Evolutionary conservation across 2,113 vertebrate genomes (phyloP), one percentile per base, ranked within the genome.

Genomic region (Corythaixoides concolor): DNA sequence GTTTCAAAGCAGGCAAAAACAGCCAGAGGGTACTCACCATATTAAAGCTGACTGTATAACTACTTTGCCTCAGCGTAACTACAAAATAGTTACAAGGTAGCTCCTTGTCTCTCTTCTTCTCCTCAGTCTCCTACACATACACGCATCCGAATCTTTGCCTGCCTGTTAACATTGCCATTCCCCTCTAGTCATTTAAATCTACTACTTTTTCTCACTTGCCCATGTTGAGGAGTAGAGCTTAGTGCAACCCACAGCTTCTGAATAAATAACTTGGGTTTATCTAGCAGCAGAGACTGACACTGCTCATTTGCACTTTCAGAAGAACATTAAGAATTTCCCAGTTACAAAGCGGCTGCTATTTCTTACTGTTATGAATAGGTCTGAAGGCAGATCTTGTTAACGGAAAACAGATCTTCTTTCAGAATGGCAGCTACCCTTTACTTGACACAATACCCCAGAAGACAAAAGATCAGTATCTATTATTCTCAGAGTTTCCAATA

Each of bases 1-100:
- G 73, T 39, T 88, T 35, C 85, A 66, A 41, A 91, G 39, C 28
- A 66, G 49, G 35, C 26, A 90, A 92, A 93, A 87, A 56, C 69
- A 94, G 49, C 10, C 68, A 93, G 60, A 88, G 13, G 15, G 41
- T 79, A 87, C 35, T 55, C 33, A 58, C 27, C 22, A n/a, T 53
- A 88, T 37, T 43, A 63, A 90, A 90, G 43, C 28, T 85, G 37
- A 62, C 33, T 50, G 15, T 64, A 26, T 47, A 77, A 92, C n/a
- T 86, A 81, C 19, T 92, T 68, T 64, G 30, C 41, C 30, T 86
- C 52, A 80, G 21, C 26, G 13, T n/a, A 92, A 77, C 21, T 52
- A 23, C 50, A 80, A 77, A 90, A 63, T 13, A 85, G 24, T 47
- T 53, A 76, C 23, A 21, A 64, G 19, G 26, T 15, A 69, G 33